A percentile compares a stretch with the other conserved stretches of the same genome.
These are phyloP conservation scores for Marronus borbonicus DNA, from an alignment of 2,888 invertebrate genomes.

Conservation along the genomic window DNA sequence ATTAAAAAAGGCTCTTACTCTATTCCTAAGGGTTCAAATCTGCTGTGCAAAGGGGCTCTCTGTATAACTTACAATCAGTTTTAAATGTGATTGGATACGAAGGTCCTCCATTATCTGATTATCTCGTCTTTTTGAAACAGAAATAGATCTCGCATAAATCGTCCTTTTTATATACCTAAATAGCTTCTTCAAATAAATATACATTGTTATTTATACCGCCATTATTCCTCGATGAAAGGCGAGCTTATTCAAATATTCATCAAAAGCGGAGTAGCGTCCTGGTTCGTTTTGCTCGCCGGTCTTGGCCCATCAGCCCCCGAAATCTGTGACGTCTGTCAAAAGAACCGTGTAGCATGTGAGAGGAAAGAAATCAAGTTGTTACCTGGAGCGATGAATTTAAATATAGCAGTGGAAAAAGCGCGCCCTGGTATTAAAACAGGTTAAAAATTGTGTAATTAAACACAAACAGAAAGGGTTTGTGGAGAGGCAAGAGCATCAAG, in stretches of 20 bases:
- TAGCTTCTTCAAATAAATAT: background rate
- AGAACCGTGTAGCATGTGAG: background rate
- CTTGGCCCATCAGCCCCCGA: background rate
- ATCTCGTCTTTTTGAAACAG: no score
- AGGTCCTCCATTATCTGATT: no score
- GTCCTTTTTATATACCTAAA: background rate
- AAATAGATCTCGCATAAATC: no score
- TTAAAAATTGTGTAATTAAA: constrained; percentile 50
- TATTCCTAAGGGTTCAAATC: no score
- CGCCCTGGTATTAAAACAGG: constrained; percentile 32
- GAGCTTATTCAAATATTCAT: constrained; percentile 19
- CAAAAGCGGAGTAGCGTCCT: constrained; percentile 15
- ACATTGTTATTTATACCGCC: no score
- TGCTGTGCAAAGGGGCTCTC: no score
- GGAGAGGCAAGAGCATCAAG: constrained; percentile 23
- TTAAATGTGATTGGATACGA: no score
- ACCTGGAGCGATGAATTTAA: constrained; percentile 43
- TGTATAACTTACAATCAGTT: no score
- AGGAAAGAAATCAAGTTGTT: constrained; percentile 39
- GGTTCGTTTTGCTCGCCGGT: constrained; percentile 6
- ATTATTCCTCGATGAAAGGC: constrained; percentile 10
- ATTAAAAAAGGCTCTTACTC: no score
- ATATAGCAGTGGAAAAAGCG: constrained; percentile 28
- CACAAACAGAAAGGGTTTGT: constrained; percentile 45
- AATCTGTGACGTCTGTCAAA: no score